Percentiles rank a stretch among this genome's conserved stretches.
Evolutionary conservation across 2,888 invertebrate genomes (phyloP).

Genomic region (Dolichopus griseipennis): DNA sequence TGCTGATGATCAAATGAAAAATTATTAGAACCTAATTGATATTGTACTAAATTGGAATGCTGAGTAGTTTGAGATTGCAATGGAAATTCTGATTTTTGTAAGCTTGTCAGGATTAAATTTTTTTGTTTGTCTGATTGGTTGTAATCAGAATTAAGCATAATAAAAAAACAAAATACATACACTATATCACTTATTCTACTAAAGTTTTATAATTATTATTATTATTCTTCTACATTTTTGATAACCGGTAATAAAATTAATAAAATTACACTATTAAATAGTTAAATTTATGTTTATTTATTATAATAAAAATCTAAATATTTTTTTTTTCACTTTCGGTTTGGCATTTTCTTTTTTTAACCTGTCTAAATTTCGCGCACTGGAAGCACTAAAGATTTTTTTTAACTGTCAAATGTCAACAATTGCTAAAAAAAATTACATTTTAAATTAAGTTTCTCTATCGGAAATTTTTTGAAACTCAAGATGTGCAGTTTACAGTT

Average conservation of each 20-base stretch:
- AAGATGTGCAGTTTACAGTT: no score
- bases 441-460: no score
- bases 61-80: background rate
- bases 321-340: background rate
- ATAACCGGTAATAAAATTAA: background rate
- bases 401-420: no score
- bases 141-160: constrained; percentile 1
- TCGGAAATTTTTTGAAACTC: no score
- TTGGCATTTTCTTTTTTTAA: background rate
- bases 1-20: background rate
- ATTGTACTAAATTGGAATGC: constrained; percentile 4
- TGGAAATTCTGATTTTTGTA: background rate
- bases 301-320: background rate
- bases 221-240: background rate
- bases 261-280: background rate
- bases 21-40: background rate
- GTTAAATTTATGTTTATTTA: background rate
- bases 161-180: background rate
- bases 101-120: background rate
- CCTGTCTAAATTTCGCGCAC: no score
- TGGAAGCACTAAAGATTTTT: no score
- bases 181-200: background rate
- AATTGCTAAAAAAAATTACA: no score
- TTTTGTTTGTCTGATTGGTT: background rate
- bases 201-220: background rate